Conservation (phyloP, 2,113 vertebrate species). For the Larimichthys crocea region DNA sequence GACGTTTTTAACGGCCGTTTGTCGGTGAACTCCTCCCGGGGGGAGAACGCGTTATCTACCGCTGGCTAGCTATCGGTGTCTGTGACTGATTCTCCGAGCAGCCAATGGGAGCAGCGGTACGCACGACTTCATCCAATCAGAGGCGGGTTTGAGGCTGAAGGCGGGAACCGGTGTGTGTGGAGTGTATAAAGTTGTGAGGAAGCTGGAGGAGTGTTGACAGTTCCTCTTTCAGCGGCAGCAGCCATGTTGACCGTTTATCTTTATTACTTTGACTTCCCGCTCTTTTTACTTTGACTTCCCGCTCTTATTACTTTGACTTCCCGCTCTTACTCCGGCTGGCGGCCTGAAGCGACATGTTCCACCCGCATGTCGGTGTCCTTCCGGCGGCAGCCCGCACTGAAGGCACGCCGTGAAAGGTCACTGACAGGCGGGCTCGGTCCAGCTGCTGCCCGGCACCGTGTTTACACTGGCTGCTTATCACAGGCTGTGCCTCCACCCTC, state of each 20-base stretch:
- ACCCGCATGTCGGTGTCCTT: background rate
- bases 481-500: too few species aligned
- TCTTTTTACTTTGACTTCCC: background rate
- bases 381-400: background rate
- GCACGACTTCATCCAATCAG: constrained; percentile 8
- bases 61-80: constrained; percentile 1
- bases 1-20: background rate
- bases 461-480: constrained; percentile 3
- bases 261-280: background rate
- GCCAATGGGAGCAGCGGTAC: constrained; percentile 44
- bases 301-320: background rate
- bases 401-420: background rate
- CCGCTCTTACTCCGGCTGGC: background rate
- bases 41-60: constrained; percentile 1
- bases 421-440: background rate
- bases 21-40: background rate
- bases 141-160: background rate
- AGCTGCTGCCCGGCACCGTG: background rate
- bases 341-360: too few species aligned
- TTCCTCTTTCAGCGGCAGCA: constrained; percentile 10
- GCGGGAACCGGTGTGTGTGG: constrained; percentile 15
- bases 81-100: background rate
- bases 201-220: constrained; percentile 16
- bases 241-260: background rate
- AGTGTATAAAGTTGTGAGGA: constrained; percentile 24